Evolutionary conservation across 2,888 invertebrate species (phyloP), one percentile per base, ranked within the genome.

Genomic region (Pteria penguin): DNA sequence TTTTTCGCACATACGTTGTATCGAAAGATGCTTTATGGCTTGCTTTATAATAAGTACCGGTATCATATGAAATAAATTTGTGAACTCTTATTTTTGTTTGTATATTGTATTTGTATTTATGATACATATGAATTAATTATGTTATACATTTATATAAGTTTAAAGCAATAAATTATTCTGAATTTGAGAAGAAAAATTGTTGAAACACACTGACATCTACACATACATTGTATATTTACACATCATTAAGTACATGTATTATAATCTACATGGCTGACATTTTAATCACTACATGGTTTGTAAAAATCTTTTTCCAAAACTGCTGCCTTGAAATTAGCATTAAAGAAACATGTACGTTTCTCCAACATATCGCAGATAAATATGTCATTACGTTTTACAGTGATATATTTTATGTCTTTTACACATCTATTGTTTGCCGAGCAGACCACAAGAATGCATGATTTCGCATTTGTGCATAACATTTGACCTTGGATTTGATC

Each of bases 401-500:
- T n/a, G 14, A 78, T 61, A 60, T 45, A 36, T 63, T 71, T 66
- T n/a, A 74, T 61, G 60, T 75, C 75, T 31, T 54, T 61, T 4
- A 71, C 45, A 11, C 54, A 63, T 4, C 54, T 24, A 14, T 71
- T 55, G 14, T 63, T 63, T 32, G 55, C 63, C 31, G 24, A 26
- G 32, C 63, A 77, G 4, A 77, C 57, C 5, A 76, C 63, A 4
- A 73, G 45, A 11, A n/a, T 29, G 26, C 76, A 77, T 27, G 24
- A 18, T 22, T 65, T 60, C 8, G 66, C 60, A 14, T 31, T 57
- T n/a, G 78, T 67, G 71, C 74, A 78, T 2, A 74, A 36, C 3
- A 78, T 55, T 32, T 78, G 78, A 26, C 78, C 74, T 33, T 78
- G 78, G 33, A 79, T 70, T 70, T 79, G 79, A 63, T 72, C 72